phyloP scores from a whole-genome alignment of 1,140 invertebrate species.

The Drosophila gunungcola region DNA sequence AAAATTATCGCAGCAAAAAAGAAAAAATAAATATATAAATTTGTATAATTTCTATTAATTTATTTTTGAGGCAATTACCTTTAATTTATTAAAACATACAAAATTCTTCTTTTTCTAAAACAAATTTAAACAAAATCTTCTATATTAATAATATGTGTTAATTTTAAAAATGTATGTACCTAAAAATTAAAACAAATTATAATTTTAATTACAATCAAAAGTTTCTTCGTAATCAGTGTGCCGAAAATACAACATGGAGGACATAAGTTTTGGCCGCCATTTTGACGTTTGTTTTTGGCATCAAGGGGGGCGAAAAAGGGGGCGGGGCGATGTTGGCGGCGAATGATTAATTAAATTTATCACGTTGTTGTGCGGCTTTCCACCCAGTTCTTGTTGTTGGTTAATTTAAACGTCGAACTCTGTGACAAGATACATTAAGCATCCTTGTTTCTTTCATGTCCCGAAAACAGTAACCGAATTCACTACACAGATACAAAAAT shows the following conservation, averaged over 20 bases:
- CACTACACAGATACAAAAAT: not conserved
- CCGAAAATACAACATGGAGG: not conserved
- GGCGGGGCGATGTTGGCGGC: not conserved
- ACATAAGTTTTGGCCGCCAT: slow-evolving; percentile 65
- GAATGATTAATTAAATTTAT: slow-evolving; percentile 83
- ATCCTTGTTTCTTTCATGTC: slow-evolving; percentile 35
- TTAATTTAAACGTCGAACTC: slow-evolving; percentile 78
- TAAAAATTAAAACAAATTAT: too few species aligned
- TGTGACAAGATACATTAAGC: slow-evolving; percentile 76
- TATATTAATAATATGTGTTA: too few species aligned
- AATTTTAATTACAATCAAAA: too few species aligned
- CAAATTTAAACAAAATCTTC: too few species aligned
- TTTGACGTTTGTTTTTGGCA: slow-evolving; percentile 69
- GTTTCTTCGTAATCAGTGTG: slow-evolving; percentile 8
- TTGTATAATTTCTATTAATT: too few species aligned
- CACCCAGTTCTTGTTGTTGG: slow-evolving; percentile 52
- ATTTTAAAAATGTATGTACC: too few species aligned
- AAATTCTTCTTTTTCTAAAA: too few species aligned
- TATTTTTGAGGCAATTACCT: too few species aligned
- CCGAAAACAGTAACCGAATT: slow-evolving; percentile 8
- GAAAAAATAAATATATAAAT: too few species aligned
- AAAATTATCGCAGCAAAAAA: too few species aligned
- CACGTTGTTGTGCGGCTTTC: slow-evolving; percentile 60
- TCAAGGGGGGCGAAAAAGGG: not conserved
- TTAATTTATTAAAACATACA: too few species aligned